phyloP scores from a whole-genome alignment of 2,888 invertebrate genomes.

The Stratiomys singularior region DNA sequence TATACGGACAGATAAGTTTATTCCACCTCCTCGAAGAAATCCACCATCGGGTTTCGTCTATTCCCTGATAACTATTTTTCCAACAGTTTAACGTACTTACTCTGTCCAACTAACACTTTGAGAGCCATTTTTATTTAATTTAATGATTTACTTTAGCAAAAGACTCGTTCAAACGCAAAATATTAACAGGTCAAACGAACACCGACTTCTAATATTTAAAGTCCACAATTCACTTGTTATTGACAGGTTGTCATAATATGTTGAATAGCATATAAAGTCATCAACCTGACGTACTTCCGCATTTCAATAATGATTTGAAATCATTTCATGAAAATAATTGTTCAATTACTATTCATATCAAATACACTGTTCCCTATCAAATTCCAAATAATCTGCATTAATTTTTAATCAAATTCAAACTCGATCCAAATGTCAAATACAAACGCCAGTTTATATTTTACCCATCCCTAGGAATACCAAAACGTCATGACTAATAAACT shows the following conservation, averaged over 20 bases:
- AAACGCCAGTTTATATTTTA: too few species aligned
- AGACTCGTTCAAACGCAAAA: not conserved
- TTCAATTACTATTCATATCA: too few species aligned
- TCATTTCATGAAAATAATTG: not conserved
- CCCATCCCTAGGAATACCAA: not conserved
- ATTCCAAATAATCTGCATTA: too few species aligned
- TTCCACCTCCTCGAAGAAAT: too few species aligned
- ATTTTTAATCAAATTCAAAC: too few species aligned
- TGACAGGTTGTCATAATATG: not conserved
- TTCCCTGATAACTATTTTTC: too few species aligned
- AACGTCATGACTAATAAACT: constrained; percentile 17
- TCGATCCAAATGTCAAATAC: too few species aligned
- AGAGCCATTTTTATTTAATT: constrained; percentile 75
- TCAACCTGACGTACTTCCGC: not conserved
- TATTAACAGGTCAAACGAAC: not conserved
- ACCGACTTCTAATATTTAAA: not conserved
- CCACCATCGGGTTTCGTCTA: too few species aligned
- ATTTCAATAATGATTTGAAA: not conserved
- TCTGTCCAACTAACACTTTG: constrained; percentile 87
- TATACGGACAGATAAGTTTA: too few species aligned
- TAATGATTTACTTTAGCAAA: not conserved
- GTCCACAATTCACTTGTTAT: constrained; percentile 19
- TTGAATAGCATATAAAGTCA: too few species aligned
- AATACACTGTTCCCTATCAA: too few species aligned
- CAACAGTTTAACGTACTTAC: constrained; percentile 70